Base-by-base conservation (phyloP, 2,113 vertebrate species). In the Condylura cristata region DNA sequence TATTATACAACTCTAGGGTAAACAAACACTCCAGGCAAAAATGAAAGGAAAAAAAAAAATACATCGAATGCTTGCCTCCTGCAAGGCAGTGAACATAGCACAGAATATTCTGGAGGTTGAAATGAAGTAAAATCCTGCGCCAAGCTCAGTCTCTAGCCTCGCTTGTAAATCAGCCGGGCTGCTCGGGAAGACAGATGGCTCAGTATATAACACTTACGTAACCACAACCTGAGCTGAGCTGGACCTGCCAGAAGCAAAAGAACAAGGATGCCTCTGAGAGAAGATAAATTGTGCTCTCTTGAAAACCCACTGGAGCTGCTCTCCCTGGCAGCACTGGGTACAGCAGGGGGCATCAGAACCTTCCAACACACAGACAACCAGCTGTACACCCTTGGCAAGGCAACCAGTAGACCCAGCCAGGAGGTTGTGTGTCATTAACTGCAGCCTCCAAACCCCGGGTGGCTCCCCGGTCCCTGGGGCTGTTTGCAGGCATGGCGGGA, bases 271-370 rank as follows among this genome's bases (percentile, higher is more conserved):
- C 74, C 95, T 92, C 78, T 96, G 88, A 91, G 98, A 82, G n/a
- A 95, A 97, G 97, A 91, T 90, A 96, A 97, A 96, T 61, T 89
- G 60, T 89, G 93, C 89, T 95, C 96, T 92, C 91, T 94, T 93
- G 80, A 86, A 92, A 90, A 96, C 79, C 91, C 13, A 92, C 90
- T 76, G 71, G 70, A 89, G 93, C 80, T 7, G 81, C 63, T 95
- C 92, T 85, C 37, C 63, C 87, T 94, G 93, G 96, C 96, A 95
- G 90, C 53, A 39, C 46, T 66, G 70, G 63, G 63, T 56, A 72
- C 92, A 85, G 95, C 88, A 90, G 95, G 90, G 89, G 96, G 76
- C 93, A 95, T 60, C 71, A 1, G 88, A 56, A 20, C 66, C 94
- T 96, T 93, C 96, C 97, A 95, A 11, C 95, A 89, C 87, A 82